Percentiles rank a stretch among this genome's conserved stretches.
Conservation (phyloP, 2,888 invertebrate genomes). For the Himalopsyche japonica region DNA sequence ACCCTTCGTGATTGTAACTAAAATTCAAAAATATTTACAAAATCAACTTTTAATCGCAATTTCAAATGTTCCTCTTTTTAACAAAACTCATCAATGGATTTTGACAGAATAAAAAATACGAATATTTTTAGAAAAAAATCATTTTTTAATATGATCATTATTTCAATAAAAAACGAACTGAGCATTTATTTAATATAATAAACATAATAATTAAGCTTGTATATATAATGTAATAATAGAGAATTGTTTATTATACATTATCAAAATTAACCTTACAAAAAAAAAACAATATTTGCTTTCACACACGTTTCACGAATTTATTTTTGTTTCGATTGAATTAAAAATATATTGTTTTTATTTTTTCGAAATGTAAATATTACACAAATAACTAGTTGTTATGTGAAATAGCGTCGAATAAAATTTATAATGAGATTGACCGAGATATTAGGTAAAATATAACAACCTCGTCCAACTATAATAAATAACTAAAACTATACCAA, state of each 20-base stretch:
- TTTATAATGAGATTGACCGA: constrained; percentile 35
- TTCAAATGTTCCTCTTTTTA: background rate
- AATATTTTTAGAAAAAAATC: background rate
- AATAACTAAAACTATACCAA: background rate
- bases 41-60: background rate
- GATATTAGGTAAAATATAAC: constrained; percentile 26
- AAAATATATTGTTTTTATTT: background rate
- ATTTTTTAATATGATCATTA: background rate
- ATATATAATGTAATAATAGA: background rate
- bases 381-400: constrained; percentile 26
- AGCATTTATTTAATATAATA: background rate
- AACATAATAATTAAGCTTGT: background rate
- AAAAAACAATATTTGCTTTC: background rate
- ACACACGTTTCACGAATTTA: background rate
- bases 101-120: background rate
- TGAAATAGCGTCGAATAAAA: constrained; percentile 10
- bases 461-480: constrained; percentile 34
- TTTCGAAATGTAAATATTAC: constrained; percentile 33
- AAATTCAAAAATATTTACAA: background rate
- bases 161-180: background rate
- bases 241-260: background rate
- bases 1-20: background rate
- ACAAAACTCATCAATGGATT: background rate
- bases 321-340: background rate
- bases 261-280: background rate